A percentile compares a stretch with the other conserved stretches of the same genome.
phyloP scores from a whole-genome alignment of 2,113 vertebrate genomes.

The Bos taurus region ARS-UCD2.0 NC_037334.1:79797501-79798000 shows the following conservation, averaged over 20 bases:
- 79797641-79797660: background rate
- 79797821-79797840: background rate
- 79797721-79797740: background rate
- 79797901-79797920: background rate
- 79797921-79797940: accelerated
- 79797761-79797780: background rate
- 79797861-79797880: background rate
- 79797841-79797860: background rate
- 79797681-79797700: background rate
- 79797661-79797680: background rate
- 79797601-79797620: background rate
- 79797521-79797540: background rate
- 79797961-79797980: accelerated
- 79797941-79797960: background rate
- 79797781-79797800: background rate
- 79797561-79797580: background rate
- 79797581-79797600: background rate
- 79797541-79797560: background rate
- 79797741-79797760: background rate
- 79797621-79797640: background rate
- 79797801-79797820: background rate
- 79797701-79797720: background rate
- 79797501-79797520: background rate
- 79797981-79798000: background rate
- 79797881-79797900: background rate